Conservation (phyloP, 2,113 vertebrate genomes). For the Vulpes ferrilata region DNA sequence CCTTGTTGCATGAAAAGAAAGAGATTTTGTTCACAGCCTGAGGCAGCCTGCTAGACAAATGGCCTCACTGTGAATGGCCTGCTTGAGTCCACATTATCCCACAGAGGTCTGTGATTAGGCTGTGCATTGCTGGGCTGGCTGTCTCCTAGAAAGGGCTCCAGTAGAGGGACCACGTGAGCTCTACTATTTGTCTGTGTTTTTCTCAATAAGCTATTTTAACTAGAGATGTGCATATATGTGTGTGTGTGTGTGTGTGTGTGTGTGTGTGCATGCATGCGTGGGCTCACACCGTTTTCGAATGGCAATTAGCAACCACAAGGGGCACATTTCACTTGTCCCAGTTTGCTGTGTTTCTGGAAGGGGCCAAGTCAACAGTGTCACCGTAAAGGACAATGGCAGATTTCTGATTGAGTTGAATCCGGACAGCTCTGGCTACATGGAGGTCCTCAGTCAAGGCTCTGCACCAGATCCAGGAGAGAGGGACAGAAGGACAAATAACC, state of each 20-base stretch:
- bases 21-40: constrained; percentile 49
- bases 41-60: constrained; percentile 42
- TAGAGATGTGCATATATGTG: background rate
- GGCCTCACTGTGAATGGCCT: background rate
- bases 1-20: constrained; percentile 52
- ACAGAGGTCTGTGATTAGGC: constrained; percentile 10
- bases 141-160: background rate
- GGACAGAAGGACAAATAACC: background rate
- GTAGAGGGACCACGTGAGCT: background rate
- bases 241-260: background rate
- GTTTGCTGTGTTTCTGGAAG: background rate
- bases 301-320: background rate
- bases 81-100: background rate
- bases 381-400: background rate
- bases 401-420: background rate
- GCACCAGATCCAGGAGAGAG: background rate
- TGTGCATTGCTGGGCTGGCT: background rate
- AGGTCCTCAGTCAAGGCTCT: background rate
- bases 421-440: background rate
- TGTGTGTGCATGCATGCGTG: too few relatives aligned
- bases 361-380: background rate
- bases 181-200: background rate
- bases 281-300: background rate
- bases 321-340: background rate
- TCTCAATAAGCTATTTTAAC: constrained; percentile 1